These are phyloP conservation scores for Poeciliopsis infans DNA, from an alignment of 2,797 vertebrate genomes.

Conservation along the genomic window DNA sequence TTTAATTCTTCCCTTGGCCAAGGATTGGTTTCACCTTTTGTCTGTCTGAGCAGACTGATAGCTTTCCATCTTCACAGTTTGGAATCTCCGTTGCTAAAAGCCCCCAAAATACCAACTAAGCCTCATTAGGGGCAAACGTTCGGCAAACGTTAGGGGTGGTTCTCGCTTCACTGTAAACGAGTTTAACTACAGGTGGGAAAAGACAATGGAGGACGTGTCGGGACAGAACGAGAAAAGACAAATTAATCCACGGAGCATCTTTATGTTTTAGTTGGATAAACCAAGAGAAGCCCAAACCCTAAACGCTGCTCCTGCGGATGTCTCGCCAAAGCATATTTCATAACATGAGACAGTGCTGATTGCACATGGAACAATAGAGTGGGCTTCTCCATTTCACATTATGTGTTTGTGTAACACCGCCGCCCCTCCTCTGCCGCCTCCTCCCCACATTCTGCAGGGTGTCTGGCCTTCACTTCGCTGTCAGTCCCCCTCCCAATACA, in stretches of 20 bases:
- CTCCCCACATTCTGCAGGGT: slow-evolving; percentile 75
- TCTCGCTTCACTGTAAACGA: slow-evolving; percentile 37
- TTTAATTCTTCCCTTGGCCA: slow-evolving; percentile 32
- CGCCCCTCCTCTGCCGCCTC: slow-evolving; percentile 38
- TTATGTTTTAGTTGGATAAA: slow-evolving; percentile 3
- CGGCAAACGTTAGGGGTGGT: slow-evolving; percentile 27
- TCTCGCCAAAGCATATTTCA: slow-evolving; percentile 44
- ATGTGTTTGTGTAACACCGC: slow-evolving; percentile 67
- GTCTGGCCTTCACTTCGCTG: slow-evolving; percentile 83
- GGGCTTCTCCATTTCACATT: slow-evolving; percentile 62
- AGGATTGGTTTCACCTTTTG: slow-evolving; percentile 27
- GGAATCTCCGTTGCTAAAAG: slow-evolving; percentile 57
- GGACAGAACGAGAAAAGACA: slow-evolving; percentile 22
- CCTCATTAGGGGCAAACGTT: neutral
- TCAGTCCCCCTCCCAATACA: slow-evolving; percentile 81
- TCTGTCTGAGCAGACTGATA: slow-evolving; percentile 59
- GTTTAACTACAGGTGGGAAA: slow-evolving; percentile 29
- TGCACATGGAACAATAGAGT: slow-evolving; percentile 63
- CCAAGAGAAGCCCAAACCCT: slow-evolving; percentile 2
- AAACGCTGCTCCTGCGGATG: slow-evolving; percentile 33
- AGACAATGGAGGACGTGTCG: slow-evolving; percentile 9
- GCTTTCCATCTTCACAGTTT: slow-evolving; percentile 61
- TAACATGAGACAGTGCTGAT: slow-evolving; percentile 62
- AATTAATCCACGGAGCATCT: slow-evolving; percentile 21
- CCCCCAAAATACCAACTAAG: slow-evolving; percentile 66